These are phyloP conservation scores for Oncopeltus fasciatus DNA, from an alignment of 1,140 invertebrate genomes.

Conservation along the genomic window DNA sequence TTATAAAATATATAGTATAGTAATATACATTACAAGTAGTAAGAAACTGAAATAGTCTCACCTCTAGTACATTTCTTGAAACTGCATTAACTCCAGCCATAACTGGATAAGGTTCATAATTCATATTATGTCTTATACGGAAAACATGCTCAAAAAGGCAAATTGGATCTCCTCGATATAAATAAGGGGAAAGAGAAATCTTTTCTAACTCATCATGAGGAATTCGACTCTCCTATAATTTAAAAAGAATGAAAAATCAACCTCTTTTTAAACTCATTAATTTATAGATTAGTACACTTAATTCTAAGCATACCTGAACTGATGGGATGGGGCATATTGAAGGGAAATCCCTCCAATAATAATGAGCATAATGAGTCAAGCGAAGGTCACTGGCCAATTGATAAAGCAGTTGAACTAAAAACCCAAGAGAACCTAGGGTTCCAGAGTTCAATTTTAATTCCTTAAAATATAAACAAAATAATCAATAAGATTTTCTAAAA, in stretches of 20 bases:
- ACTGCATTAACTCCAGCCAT: slow-evolving; percentile 45
- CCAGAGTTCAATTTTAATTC: slow-evolving; percentile 71
- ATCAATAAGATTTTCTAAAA: too few relatives aligned
- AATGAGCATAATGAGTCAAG: slow-evolving; percentile 51
- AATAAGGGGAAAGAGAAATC: slow-evolving; percentile 44
- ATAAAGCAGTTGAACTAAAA: slow-evolving; percentile 56
- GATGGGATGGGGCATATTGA: slow-evolving; percentile 32
- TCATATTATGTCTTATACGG: neutral
- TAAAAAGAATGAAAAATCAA: too few relatives aligned
- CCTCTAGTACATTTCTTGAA: slow-evolving; percentile 55
- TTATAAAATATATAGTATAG: neutral
- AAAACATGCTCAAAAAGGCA: slow-evolving; percentile 46
- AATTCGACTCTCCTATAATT: slow-evolving; percentile 27
- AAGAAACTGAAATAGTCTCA: slow-evolving; percentile 22
- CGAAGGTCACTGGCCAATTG: slow-evolving; percentile 65
- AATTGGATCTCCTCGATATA: slow-evolving; percentile 42
- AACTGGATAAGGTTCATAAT: neutral
- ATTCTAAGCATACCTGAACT: neutral
- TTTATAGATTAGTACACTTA: too few relatives aligned
- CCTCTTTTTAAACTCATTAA: neutral
- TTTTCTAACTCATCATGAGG: slow-evolving; percentile 42
- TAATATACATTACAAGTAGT: neutral
- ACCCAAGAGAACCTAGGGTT: slow-evolving; percentile 47
- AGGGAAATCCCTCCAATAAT: slow-evolving; percentile 81
- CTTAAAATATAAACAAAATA: slow-evolving; percentile 29